phyloP scores from a whole-genome alignment of 2,797 vertebrate genomes.

The Macropus fuliginosus region DNA sequence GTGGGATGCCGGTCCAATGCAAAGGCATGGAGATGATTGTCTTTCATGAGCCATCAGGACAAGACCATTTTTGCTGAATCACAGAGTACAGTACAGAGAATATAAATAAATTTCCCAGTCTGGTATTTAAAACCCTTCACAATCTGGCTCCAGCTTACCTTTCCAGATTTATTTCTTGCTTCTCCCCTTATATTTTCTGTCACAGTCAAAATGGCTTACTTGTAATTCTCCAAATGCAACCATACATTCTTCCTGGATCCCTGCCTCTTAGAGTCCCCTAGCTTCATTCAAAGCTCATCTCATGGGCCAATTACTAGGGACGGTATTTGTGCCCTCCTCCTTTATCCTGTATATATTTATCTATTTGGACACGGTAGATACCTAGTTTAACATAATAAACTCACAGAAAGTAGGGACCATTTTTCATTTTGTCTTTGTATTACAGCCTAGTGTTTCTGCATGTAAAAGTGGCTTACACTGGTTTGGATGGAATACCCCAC shows the following conservation, averaged over 20 bases:
- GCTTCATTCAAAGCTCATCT: background rate
- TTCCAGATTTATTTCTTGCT: background rate
- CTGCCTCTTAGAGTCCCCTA: background rate
- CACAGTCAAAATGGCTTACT: background rate
- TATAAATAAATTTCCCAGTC: background rate
- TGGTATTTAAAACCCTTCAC: background rate
- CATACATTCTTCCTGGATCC: background rate
- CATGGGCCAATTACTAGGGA: background rate
- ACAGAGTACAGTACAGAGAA: background rate
- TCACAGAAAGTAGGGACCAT: background rate
- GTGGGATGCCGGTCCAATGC: background rate
- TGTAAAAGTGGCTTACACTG: background rate
- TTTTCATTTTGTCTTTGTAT: background rate
- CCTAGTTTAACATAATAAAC: background rate
- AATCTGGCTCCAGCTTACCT: background rate
- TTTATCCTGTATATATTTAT: background rate
- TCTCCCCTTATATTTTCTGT: background rate
- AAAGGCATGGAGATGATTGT: background rate
- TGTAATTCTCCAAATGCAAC: background rate
- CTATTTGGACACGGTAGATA: background rate
- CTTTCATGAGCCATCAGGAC: background rate
- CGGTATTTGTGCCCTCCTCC: background rate
- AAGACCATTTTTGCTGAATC: background rate
- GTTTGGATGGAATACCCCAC: background rate
- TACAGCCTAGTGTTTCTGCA: background rate